phyloP scores from a whole-genome alignment of 2,888 invertebrate genomes.

The Hypena proboscidalis region DNA sequence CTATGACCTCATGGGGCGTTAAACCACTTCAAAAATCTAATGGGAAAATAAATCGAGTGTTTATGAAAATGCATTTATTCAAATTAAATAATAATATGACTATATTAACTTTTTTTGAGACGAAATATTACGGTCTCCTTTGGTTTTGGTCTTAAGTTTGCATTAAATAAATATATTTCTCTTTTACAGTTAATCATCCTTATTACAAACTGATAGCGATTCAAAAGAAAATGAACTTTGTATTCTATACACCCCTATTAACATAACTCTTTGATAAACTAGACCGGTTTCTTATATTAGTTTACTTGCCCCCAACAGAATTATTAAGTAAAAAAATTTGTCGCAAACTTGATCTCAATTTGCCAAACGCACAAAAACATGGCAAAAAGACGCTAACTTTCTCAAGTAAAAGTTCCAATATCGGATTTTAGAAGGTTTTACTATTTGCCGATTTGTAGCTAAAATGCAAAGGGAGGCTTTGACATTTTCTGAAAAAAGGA shows the following conservation, averaged over 20 bases:
- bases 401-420: constrained; percentile 1
- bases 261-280: constrained; percentile 4
- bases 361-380: constrained; percentile 11
- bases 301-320: constrained; percentile 5
- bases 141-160: too few species aligned
- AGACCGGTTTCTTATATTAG: constrained; percentile 10
- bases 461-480: background rate
- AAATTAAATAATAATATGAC: too few species aligned
- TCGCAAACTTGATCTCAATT: constrained; percentile 11
- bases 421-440: constrained; percentile 9
- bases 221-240: too few species aligned
- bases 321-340: constrained; percentile 5
- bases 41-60: too few species aligned
- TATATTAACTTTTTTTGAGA: too few species aligned
- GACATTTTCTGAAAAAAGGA: background rate
- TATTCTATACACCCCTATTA: background rate
- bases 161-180: too few species aligned
- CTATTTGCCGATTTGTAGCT: constrained; percentile 1
- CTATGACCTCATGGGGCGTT: too few species aligned
- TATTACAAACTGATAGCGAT: too few species aligned
- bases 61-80: too few species aligned
- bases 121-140: too few species aligned
- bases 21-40: too few species aligned
- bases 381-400: constrained; percentile 9
- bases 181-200: too few species aligned